Evolutionary conservation across 1,140 invertebrate genomes (phyloP), one percentile per base, ranked within the genome.

Genomic region (Pseudomyrmex pallidus): DNA sequence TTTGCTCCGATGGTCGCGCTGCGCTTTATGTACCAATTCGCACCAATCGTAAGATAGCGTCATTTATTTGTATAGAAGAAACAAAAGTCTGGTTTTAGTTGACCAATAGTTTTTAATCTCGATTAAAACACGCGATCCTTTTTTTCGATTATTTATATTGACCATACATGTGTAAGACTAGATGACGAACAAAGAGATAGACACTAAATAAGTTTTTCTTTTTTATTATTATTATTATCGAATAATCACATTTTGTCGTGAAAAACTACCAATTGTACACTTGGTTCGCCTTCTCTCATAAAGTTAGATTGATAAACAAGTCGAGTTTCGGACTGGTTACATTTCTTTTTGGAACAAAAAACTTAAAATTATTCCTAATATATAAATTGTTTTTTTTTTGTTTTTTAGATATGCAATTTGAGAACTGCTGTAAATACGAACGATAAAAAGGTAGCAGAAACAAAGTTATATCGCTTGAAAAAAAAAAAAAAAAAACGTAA

Each of bases 1-100:
- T 93, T 87, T 92, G 83, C 87, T 84, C 85, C 61, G 68, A 85
- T 87, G 76, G 86, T 88, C 66, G 67, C 66, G 67, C 74, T 74
- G 82, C 64, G 72, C 83, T 87, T 35, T 78, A 83, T 84, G 82
- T 35, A 35, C 35, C 57, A 64, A 85, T 73, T 82, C 50, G 78
- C 59, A 56, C 61, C 48, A 63, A 63, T 82, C 70, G 48, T 63
- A 54, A 62, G 62, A 15, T 44, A 35, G 35, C 22, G 1, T 48
- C 44, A 3, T 77, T 87, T 78, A 74, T 83, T 87, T 83, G 15
- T 68, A 76, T 22, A 50, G 64, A 70, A 54, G 2, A 35, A 35
- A 35, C 4, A 35, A 35, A 52, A 80, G 15, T 78, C 20, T 12
- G 17, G 35, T 78, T 78, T 78, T 70, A 70, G 68, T 70, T 52